Conservation (phyloP, 2,888 invertebrate species). For the Pristionchus maxplancki region DNA sequence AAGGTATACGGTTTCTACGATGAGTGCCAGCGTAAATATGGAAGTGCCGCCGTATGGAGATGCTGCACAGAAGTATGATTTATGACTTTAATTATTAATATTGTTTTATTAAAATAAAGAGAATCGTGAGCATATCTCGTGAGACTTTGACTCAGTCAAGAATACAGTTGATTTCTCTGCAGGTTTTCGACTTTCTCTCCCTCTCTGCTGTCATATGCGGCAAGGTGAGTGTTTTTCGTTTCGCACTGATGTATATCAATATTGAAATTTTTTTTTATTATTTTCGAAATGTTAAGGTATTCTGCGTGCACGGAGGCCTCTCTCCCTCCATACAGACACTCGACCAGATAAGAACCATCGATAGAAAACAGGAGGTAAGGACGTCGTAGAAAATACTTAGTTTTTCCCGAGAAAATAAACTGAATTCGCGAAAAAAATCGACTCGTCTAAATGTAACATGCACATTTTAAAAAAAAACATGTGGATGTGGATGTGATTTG, state of each 20-base stretch:
- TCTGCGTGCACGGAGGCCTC: constrained; percentile 98
- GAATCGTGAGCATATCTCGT: neutral
- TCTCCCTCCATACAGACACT: constrained; percentile 98
- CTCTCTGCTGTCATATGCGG: constrained; percentile 76
- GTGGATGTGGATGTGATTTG: neutral
- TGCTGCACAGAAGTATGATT: constrained; percentile 92
- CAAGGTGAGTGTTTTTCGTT: constrained; percentile 57
- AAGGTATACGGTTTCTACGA: constrained; percentile 95
- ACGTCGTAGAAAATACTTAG: too few relatives aligned
- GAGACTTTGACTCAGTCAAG: neutral
- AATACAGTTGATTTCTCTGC: constrained; percentile 11
- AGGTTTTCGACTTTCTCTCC: constrained; percentile 59
- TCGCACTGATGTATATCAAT: too few relatives aligned
- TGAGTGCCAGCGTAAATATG: constrained; percentile 98
- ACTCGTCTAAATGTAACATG: too few relatives aligned
- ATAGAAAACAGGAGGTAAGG: constrained; percentile 92
- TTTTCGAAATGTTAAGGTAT: constrained; percentile 83
- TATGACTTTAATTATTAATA: too few relatives aligned
- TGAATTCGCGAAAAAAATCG: too few relatives aligned
- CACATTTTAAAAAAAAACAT: neutral
- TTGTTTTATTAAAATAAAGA: neutral
- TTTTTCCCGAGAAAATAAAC: neutral
- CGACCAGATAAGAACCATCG: constrained; percentile 98
- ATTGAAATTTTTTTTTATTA: neutral
- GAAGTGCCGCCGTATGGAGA: constrained; percentile 97